Evolutionary conservation across 1,140 invertebrate species (phyloP).

Genomic region (Acromyrmex heyeri): DNA sequence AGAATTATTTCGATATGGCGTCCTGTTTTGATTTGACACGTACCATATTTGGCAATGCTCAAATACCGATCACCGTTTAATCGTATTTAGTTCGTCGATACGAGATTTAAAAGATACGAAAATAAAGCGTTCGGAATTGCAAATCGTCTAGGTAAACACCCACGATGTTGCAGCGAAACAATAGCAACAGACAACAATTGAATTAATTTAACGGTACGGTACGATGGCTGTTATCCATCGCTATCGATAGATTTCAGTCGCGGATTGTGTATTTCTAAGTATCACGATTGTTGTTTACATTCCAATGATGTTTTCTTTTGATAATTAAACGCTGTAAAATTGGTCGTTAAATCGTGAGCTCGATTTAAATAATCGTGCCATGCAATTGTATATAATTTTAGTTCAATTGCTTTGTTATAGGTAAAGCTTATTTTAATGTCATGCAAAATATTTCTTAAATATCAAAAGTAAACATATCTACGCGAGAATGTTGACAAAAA

Average conservation of each 20-base stretch:
- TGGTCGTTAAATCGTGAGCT: conserved; percentile 65
- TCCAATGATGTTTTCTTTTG: conserved; percentile 75
- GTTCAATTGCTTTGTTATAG: not conserved
- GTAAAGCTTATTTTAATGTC: not conserved
- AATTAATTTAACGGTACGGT: conserved; percentile 26
- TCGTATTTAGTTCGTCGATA: not conserved
- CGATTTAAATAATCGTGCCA: not conserved
- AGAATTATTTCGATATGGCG: conserved; percentile 34
- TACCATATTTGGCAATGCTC: not conserved
- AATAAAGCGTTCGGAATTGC: not conserved
- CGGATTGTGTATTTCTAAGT: conserved; percentile 25
- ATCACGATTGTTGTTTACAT: conserved; percentile 65
- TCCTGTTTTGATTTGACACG: not conserved
- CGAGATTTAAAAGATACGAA: conserved; percentile 12
- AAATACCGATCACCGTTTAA: not conserved
- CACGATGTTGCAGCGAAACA: not conserved
- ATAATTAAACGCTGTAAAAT: conserved; percentile 63
- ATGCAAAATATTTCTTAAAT: conserved; percentile 3
- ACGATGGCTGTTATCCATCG: not conserved
- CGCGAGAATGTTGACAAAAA: not conserved
- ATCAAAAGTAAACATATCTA: not conserved
- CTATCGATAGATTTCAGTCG: not conserved
- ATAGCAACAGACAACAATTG: conserved; percentile 1
- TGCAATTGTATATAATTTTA: too few species aligned
- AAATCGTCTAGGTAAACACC: not conserved